phyloP scores from a whole-genome alignment of 2,888 invertebrate genomes.

The Hoplodrina ambigua region DNA sequence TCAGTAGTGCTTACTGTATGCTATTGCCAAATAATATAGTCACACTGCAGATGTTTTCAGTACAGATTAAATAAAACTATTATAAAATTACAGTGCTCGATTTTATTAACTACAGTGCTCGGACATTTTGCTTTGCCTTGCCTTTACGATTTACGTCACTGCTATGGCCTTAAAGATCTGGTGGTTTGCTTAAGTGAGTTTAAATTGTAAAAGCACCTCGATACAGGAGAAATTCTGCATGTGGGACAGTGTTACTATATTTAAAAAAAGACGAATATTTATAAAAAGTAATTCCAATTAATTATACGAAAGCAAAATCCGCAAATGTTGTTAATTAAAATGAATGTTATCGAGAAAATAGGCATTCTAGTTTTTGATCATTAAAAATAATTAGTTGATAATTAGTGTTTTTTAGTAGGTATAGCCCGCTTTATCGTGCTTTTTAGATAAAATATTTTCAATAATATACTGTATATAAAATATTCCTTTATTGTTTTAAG shows the following conservation, averaged over 20 bases:
- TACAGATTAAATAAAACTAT: no score
- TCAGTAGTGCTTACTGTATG: no score
- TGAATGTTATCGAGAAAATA: constrained; percentile 31
- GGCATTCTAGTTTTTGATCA: constrained; percentile 22
- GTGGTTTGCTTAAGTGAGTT: no score
- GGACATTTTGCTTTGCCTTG: no score
- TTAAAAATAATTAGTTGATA: constrained; percentile 47
- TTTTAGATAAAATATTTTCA: constrained; percentile 1
- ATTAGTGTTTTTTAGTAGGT: neutral
- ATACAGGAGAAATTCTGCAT: no score
- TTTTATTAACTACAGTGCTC: no score
- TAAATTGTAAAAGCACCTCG: no score
- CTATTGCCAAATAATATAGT: no score
- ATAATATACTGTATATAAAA: neutral
- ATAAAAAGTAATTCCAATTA: constrained; percentile 18
- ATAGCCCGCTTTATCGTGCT: constrained; percentile 20
- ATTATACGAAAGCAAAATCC: neutral
- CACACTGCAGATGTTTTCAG: no score
- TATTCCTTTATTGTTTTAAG: neutral
- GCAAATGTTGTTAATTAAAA: constrained; percentile 25
- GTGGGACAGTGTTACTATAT: neutral
- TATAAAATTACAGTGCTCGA: no score
- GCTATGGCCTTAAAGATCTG: no score
- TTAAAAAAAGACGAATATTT: neutral
- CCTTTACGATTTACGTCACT: no score